A percentile compares a stretch with the other conserved stretches of the same genome.
These are phyloP conservation scores for Agrotis exclamationis DNA, from an alignment of 2,888 invertebrate species.

Conservation along the genomic window DNA sequence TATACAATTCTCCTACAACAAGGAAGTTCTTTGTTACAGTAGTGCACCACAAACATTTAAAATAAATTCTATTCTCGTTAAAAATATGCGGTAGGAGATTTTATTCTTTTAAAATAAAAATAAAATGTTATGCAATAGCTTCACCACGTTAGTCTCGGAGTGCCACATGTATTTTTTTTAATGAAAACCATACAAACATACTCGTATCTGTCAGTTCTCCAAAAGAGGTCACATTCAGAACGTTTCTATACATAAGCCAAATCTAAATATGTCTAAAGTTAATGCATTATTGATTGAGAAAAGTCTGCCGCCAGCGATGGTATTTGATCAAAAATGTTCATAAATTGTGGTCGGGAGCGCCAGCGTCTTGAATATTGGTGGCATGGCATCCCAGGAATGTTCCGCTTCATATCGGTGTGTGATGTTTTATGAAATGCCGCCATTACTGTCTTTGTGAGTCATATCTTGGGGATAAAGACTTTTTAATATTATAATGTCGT, in stretches of 20 bases:
- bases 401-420: constrained; percentile 40
- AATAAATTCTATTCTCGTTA: no score
- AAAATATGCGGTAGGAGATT: no score
- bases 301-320: constrained; percentile 37
- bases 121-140: no score
- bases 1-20: no score
- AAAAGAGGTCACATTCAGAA: constrained; percentile 10
- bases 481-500: no score
- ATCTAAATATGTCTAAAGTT: constrained; percentile 27
- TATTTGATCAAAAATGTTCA: constrained; percentile 58
- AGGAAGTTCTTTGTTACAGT: no score
- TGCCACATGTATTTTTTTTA: no score
- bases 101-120: no score
- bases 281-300: constrained; percentile 60
- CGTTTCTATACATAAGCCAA: background rate
- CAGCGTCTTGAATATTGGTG: constrained; percentile 37
- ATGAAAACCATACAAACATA: background rate
- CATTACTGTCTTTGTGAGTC: constrained; percentile 15
- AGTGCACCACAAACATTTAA: no score
- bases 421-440: constrained; percentile 49
- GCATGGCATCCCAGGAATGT: constrained; percentile 44
- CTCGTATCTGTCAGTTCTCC: background rate
- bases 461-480: constrained; percentile 1
- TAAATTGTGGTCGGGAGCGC: constrained; percentile 37
- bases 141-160: no score